These are phyloP conservation scores for Leptosomus discolor DNA, from an alignment of 2,113 vertebrate genomes.

Conservation along the genomic window DNA sequence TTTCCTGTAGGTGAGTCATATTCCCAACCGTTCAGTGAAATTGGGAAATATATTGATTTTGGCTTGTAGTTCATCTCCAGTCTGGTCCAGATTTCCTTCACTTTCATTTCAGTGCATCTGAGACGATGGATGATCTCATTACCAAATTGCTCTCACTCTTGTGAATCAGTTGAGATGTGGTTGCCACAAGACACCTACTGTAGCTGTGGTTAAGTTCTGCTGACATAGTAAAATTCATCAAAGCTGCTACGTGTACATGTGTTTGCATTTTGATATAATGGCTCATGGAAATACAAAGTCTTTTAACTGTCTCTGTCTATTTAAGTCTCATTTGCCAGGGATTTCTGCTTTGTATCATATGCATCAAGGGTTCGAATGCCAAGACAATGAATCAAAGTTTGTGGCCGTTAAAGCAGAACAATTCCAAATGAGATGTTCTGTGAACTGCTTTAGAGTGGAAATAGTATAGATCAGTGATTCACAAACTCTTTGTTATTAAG, in stretches of 20 bases:
- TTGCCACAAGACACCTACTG: neutral
- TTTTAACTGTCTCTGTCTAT: conserved; percentile 49
- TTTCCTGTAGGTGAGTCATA: conserved; percentile 35
- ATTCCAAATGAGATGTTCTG: conserved; percentile 34
- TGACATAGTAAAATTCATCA: conserved; percentile 17
- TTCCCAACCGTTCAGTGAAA: conserved; percentile 12
- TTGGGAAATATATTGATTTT: conserved; percentile 60
- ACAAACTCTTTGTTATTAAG: neutral
- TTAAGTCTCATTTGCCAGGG: conserved; percentile 35
- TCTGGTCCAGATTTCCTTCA: conserved; percentile 33
- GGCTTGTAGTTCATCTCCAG: conserved; percentile 1
- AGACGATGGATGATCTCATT: conserved; percentile 45
- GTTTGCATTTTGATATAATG: conserved; percentile 50
- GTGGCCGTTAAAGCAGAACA: neutral
- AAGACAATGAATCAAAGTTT: conserved; percentile 27
- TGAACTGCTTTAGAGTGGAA: neutral
- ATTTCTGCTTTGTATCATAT: conserved; percentile 42
- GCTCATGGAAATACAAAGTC: conserved; percentile 22
- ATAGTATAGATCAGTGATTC: neutral
- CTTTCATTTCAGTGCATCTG: conserved; percentile 16
- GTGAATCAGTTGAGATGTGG: neutral
- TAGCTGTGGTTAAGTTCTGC: conserved; percentile 41
- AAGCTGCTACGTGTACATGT: conserved; percentile 19
- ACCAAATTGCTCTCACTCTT: conserved; percentile 15
- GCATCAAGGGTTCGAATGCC: neutral